Percentiles rank a stretch among this genome's conserved stretches.
Evolutionary conservation across 2,113 vertebrate species (phyloP).

Genomic region (Tinamus guttatus): DNA sequence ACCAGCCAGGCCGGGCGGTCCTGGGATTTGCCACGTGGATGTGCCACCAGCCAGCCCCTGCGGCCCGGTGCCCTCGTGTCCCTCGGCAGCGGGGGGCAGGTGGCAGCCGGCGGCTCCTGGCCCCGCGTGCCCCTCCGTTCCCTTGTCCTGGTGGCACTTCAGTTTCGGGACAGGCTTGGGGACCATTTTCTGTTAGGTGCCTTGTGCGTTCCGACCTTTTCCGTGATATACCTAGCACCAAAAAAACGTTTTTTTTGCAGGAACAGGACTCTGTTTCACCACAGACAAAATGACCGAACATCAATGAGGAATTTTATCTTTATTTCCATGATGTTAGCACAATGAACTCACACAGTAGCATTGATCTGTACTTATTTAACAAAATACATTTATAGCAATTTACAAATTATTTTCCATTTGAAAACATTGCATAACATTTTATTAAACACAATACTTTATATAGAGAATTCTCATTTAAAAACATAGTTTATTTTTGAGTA

Average conservation of each 20-base stretch:
- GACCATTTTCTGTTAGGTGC: background rate
- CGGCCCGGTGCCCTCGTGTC: no score
- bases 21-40: no score
- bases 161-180: background rate
- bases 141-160: background rate
- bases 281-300: constrained; percentile 21
- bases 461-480: constrained; percentile 85
- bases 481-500: constrained; percentile 82
- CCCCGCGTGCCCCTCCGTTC: no score
- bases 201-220: background rate
- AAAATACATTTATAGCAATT: constrained; percentile 90
- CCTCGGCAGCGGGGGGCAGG: no score
- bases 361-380: constrained; percentile 85
- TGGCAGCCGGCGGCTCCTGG: no score
- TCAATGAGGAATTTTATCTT: constrained; percentile 81
- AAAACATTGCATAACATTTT: constrained; percentile 88
- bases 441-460: constrained; percentile 87
- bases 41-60: no score
- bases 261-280: background rate
- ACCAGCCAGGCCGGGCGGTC: no score
- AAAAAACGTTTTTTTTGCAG: background rate
- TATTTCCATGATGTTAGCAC: constrained; percentile 88
- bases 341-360: constrained; percentile 86
- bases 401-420: constrained; percentile 85
- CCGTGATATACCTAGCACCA: background rate